Evolutionary conservation across 2,113 vertebrate genomes (phyloP), one percentile per base, ranked within the genome.

Genomic region (Clinocottus analis): DNA sequence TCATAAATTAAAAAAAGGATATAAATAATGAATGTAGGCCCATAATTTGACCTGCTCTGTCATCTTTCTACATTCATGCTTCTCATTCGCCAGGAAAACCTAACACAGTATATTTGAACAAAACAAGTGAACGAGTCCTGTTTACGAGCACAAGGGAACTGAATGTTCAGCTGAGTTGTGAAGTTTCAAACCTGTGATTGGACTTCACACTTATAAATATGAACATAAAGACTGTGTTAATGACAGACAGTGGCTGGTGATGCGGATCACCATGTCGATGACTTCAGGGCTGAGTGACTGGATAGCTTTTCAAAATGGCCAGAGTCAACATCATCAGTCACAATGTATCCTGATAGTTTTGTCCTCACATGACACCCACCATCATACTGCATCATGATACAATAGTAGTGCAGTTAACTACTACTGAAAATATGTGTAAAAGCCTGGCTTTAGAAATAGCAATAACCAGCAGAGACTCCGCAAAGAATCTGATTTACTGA

Each of bases 141-240:
- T 70, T 59, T 35, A 51, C 14, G 0, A 47, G 41, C 45, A 55
- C 35, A 56, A 23, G 17, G 47, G 47, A 61, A 65, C 25, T 35
- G 41, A 64, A 27, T 67, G 67, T 76, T 71, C 27, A 75, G 25
- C 14, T 47, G 10, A 68, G 33, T 37, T 72, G 56, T 63, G 19
- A 72, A 27, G 2, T 43, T 67, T 39, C 14, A 58, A 41, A 43
- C 73, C 14, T 71, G 75, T 56, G 37, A 7, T 23, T 56, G n/a
- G 12, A 33, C 23, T 80, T 78, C 65, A 64, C 83, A 60, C 63
- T 68, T 79, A 39, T 21, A 56, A 82, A 78, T 66, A 59, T 21
- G 49, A 82, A 78, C 61, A 59, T 58, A 69, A 58, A 66, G 8
- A 29, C 33, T 0, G n/a, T 16, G 37, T 62, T 21, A 37, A 25